Evolutionary conservation across 2,888 invertebrate species (phyloP).

Genomic region (Ariolimax columbianus): DNA sequence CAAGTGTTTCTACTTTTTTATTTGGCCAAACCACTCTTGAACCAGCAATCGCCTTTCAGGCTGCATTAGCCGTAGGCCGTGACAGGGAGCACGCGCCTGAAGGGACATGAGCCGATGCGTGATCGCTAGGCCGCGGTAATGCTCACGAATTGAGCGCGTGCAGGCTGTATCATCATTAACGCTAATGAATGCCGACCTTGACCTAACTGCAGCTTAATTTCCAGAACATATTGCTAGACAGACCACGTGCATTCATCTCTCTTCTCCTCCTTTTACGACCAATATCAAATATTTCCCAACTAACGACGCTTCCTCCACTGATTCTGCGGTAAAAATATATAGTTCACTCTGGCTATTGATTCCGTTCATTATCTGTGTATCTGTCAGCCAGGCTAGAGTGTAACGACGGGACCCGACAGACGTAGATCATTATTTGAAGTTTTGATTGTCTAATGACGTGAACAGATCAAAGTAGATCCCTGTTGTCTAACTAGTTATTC

Average conservation of each 20-base stretch:
- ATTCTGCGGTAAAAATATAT: no score
- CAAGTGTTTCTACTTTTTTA: not conserved
- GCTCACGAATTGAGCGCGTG: not conserved
- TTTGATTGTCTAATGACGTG: no score
- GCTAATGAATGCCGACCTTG: constrained; percentile 4
- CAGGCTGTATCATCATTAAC: not conserved
- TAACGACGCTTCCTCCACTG: no score
- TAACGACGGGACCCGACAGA: no score
- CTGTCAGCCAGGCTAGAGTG: no score
- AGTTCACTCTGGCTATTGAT: no score
- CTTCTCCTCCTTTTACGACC: not conserved
- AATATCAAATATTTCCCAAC: no score
- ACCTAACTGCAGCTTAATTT: not conserved
- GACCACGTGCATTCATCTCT: not conserved
- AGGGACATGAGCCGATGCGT: not conserved
- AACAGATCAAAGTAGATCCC: no score
- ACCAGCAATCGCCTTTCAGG: not conserved
- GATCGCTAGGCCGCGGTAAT: not conserved
- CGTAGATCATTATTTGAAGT: no score
- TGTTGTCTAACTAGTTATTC: no score
- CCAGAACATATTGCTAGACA: not conserved
- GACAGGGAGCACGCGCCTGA: not conserved
- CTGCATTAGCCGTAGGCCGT: not conserved
- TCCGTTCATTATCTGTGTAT: no score
- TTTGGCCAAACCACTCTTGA: not conserved